Evolutionary conservation across 2,888 invertebrate genomes (phyloP).

Genomic region (Branchipolynoe longqiensis): DNA sequence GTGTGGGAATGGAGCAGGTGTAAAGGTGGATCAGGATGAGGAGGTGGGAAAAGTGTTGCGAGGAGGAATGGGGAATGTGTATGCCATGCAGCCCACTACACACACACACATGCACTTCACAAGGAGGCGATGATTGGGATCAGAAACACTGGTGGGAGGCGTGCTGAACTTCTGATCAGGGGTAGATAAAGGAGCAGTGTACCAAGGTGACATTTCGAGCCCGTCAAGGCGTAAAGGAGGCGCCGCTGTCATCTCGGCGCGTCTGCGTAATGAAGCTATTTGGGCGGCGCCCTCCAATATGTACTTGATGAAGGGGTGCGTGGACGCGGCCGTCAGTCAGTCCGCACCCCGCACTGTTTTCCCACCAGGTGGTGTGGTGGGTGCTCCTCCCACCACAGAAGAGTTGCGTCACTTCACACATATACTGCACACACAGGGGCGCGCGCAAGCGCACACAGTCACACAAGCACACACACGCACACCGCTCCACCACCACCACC

Average conservation of each 20-base stretch:
- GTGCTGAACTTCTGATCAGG: slow-evolving; percentile 27
- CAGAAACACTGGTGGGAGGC: slow-evolving; percentile 30
- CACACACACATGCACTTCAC: too few species aligned
- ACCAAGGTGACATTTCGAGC: slow-evolving; percentile 46
- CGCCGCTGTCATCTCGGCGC: background rate
- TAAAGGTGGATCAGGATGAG: background rate
- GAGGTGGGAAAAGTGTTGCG: background rate
- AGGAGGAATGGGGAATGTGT: background rate
- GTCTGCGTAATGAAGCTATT: slow-evolving; percentile 33
- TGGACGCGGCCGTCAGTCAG: too few species aligned
- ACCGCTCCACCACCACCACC: too few species aligned
- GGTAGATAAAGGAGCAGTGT: slow-evolving; percentile 18
- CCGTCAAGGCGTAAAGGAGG: slow-evolving; percentile 31
- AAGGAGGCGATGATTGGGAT: slow-evolving; percentile 10
- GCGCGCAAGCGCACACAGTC: too few species aligned
- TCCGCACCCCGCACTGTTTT: too few species aligned
- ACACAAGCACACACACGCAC: too few species aligned
- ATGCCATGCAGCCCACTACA: background rate
- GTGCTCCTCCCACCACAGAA: too few species aligned
- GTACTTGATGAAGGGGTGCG: slow-evolving; percentile 20
- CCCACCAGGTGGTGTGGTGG: too few species aligned
- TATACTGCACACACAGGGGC: too few species aligned
- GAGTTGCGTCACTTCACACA: too few species aligned
- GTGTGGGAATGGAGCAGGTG: background rate
- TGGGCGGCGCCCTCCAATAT: background rate